These are phyloP conservation scores for Zoanthus sociatus DNA, from an alignment of 92 coral and sea anemone species.

Conservation along the genomic window DNA sequence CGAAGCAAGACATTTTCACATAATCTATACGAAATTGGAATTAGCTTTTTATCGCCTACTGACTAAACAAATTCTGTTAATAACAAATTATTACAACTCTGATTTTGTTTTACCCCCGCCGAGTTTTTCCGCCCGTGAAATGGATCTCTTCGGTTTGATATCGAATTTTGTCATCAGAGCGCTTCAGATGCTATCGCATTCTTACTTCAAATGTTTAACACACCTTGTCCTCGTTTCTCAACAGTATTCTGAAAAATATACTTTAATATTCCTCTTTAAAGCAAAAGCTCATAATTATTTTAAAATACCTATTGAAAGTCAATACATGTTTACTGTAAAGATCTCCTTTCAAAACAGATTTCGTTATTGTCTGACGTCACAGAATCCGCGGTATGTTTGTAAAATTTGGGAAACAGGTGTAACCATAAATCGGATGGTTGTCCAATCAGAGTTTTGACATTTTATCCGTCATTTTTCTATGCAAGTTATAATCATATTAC, in stretches of 20 bases:
- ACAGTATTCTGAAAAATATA: not conserved
- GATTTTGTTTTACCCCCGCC: conserved; percentile 3
- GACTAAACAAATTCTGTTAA: conserved; percentile 6
- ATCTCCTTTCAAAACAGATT: not conserved
- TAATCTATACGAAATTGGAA: not conserved
- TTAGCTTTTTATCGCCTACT: not conserved
- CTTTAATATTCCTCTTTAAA: not conserved
- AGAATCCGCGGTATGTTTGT: not conserved
- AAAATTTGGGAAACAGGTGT: conserved; percentile 26
- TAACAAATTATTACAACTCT: not conserved
- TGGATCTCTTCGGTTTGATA: conserved; percentile 29
- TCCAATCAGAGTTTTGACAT: conserved; percentile 27
- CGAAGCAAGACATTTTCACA: not conserved
- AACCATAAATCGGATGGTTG: not conserved
- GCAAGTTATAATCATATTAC: conserved; percentile 28
- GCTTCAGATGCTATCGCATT: conserved; percentile 31
- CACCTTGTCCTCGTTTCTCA: conserved; percentile 7
- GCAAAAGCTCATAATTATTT: not conserved
- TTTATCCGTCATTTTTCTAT: conserved; percentile 38
- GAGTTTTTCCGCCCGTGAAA: conserved; percentile 40
- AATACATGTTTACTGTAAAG: not conserved
- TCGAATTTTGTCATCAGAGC: conserved; percentile 5
- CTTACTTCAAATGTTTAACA: not conserved
- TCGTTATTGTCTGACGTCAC: conserved; percentile 1
- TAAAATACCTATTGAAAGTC: not conserved